Evolutionary conservation across 2,113 vertebrate genomes (phyloP).

Genomic region (Trachemys scripta): DNA sequence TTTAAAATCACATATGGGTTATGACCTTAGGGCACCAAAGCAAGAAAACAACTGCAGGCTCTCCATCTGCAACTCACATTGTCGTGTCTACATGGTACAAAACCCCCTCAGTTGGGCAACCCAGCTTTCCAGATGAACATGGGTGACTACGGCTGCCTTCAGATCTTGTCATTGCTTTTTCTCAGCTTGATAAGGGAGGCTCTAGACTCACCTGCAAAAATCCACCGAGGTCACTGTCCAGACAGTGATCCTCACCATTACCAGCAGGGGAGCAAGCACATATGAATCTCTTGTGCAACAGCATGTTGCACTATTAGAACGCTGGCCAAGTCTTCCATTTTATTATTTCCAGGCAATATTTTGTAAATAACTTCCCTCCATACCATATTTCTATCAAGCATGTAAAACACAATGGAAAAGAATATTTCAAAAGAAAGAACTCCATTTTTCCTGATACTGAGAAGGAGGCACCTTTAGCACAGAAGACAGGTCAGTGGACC

Average conservation of each 20-base stretch:
- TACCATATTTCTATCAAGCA: neutral
- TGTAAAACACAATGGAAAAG: neutral
- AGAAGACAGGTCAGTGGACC: neutral
- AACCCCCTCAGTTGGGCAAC: neutral
- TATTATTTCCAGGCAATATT: neutral
- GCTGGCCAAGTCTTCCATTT: neutral
- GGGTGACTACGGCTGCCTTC: rapidly evolving
- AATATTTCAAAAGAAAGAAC: neutral
- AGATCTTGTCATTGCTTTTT: neutral
- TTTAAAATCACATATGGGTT: neutral
- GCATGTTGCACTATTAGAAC: neutral
- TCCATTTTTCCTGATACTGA: neutral
- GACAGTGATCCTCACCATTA: neutral
- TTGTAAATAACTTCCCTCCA: neutral
- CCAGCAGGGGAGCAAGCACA: neutral
- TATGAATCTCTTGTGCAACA: neutral
- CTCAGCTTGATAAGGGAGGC: rapidly evolving
- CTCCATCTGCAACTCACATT: neutral
- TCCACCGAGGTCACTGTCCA: neutral
- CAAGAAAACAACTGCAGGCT: neutral
- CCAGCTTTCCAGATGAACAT: neutral
- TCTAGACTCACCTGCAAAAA: neutral
- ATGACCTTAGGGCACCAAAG: neutral
- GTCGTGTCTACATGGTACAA: neutral
- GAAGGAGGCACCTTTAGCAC: slow-evolving; percentile 11